phyloP scores from a whole-genome alignment of 2,888 invertebrate species.

The Cyrtodaria siliqua region DNA sequence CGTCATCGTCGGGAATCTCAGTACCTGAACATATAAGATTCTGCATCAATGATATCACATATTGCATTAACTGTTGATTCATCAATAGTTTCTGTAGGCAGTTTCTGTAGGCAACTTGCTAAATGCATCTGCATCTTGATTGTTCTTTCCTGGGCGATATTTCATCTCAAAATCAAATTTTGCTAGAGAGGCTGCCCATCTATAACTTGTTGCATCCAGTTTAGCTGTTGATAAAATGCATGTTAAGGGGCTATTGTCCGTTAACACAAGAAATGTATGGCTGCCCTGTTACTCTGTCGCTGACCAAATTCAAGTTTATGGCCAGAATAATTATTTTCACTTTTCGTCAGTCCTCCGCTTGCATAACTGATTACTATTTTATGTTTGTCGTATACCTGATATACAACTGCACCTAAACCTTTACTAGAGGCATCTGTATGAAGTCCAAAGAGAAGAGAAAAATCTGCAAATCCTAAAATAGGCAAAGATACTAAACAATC shows the following conservation, averaged over 20 bases:
- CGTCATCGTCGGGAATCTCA: too few relatives aligned
- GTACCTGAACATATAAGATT: too few relatives aligned
- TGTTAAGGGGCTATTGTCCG: conserved; percentile 12
- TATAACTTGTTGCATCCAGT: background rate
- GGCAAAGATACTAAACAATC: conserved; percentile 8
- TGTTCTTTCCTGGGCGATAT: background rate
- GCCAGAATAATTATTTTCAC: conserved; percentile 3
- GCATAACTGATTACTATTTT: conserved; percentile 13
- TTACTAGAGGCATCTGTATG: conserved; percentile 24
- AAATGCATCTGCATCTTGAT: background rate
- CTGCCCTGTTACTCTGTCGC: conserved; percentile 6
- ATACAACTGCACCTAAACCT: conserved; percentile 21
- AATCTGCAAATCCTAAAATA: conserved; percentile 26
- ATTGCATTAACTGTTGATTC: background rate
- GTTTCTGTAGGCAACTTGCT: background rate
- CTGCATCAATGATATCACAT: background rate
- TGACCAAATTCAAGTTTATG: conserved; percentile 17
- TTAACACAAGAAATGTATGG: background rate
- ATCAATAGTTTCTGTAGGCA: background rate
- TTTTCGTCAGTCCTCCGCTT: background rate
- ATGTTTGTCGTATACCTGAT: background rate
- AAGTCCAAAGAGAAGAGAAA: conserved; percentile 14
- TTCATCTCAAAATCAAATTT: background rate
- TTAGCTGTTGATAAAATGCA: conserved; percentile 5
- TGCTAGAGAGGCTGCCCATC: background rate